These are phyloP conservation scores for Pachyramphus minor DNA, from an alignment of 2,113 vertebrate species.

Conservation along the genomic window DNA sequence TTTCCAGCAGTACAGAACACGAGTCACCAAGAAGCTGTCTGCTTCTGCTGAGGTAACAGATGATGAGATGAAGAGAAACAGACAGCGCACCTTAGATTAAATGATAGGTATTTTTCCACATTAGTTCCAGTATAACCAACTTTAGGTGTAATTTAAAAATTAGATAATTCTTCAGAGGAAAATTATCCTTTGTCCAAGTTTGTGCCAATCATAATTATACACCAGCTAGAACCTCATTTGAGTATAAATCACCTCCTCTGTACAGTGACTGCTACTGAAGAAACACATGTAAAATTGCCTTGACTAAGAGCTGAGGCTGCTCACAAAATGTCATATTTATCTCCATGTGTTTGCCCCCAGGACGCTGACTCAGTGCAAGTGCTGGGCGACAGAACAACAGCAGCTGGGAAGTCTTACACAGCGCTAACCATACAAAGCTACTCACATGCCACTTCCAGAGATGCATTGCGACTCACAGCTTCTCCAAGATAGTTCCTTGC, in stretches of 20 bases:
- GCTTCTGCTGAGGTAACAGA: constrained; percentile 43
- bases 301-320: not conserved
- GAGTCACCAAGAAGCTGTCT: constrained; percentile 29
- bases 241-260: not conserved
- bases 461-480: constrained; percentile 95
- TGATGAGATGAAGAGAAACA: constrained; percentile 25
- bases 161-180: constrained; percentile 15
- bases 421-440: not conserved
- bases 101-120: constrained; percentile 21
- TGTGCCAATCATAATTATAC: not conserved
- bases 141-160: constrained; percentile 26
- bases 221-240: not conserved
- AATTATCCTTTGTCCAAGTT: not conserved
- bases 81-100: constrained; percentile 25
- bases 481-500: constrained; percentile 98
- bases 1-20: constrained; percentile 23
- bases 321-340: not conserved
- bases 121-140: constrained; percentile 23
- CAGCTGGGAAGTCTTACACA: not conserved
- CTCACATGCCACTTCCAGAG: constrained; percentile 98
- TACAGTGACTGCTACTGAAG: not conserved
- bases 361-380: not conserved
- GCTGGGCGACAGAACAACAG: not conserved
- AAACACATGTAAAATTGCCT: not conserved
- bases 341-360: not conserved